phyloP scores from a whole-genome alignment of 2,888 invertebrate genomes.

The Drosophila falleni region DNA sequence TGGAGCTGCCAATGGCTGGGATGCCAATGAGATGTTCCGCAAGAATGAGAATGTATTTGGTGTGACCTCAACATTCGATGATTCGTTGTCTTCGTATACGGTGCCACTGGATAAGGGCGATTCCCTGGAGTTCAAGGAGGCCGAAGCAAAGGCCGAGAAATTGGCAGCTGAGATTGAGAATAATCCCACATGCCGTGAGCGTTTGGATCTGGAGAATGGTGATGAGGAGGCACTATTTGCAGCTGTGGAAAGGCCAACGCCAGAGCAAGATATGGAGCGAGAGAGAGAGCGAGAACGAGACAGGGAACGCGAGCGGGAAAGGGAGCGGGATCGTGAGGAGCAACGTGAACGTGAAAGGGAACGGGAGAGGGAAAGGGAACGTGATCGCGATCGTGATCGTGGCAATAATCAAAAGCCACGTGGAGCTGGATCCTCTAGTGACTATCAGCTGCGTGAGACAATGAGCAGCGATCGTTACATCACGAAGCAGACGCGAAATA shows the following conservation, averaged over 20 bases:
- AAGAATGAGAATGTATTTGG: slow-evolving; percentile 97
- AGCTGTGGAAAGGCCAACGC: slow-evolving; percentile 91
- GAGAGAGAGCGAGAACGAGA: slow-evolving; percentile 68
- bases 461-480: slow-evolving; percentile 83
- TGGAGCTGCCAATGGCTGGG: slow-evolving; percentile 96
- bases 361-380: slow-evolving; percentile 45
- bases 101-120: slow-evolving; percentile 94
- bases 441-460: slow-evolving; percentile 76
- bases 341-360: slow-evolving; percentile 26
- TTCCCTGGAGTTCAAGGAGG: slow-evolving; percentile 92
- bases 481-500: slow-evolving; percentile 80
- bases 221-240: slow-evolving; percentile 96
- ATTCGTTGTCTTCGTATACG: slow-evolving; percentile 96
- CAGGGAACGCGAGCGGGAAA: slow-evolving; percentile 64
- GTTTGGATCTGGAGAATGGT: slow-evolving; percentile 95
- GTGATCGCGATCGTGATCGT: slow-evolving; percentile 69
- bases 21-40: slow-evolving; percentile 98
- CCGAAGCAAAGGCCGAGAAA: slow-evolving; percentile 91
- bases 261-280: slow-evolving; percentile 80
- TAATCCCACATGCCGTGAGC: slow-evolving; percentile 92
- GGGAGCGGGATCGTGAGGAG: slow-evolving; percentile 19
- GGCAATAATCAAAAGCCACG: slow-evolving; percentile 67
- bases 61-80: slow-evolving; percentile 96
- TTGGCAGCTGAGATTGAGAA: slow-evolving; percentile 97
- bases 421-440: slow-evolving; percentile 44